phyloP scores from a whole-genome alignment of 2,888 invertebrate genomes.

The Temnothorax rugatulus region DNA sequence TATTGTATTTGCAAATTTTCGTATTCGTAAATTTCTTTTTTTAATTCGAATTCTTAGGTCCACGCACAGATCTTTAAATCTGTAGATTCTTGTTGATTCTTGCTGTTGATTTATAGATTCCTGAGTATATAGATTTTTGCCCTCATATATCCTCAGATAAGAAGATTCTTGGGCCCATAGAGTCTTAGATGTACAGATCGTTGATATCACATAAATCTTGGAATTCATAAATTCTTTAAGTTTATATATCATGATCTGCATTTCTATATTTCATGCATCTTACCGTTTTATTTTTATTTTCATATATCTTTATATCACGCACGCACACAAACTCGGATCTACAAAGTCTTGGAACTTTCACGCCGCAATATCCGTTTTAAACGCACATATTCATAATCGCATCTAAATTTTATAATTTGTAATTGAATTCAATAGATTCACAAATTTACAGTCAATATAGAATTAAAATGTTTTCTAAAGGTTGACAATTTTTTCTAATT shows the following conservation, averaged over 20 bases:
- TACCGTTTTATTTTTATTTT: slow-evolving; percentile 1
- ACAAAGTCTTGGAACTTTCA: slow-evolving; percentile 5
- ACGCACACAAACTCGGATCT: slow-evolving; percentile 34
- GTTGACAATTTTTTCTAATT: neutral
- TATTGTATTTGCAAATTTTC: slow-evolving; percentile 33
- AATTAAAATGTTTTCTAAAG: slow-evolving; percentile 2
- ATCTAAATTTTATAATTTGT: neutral
- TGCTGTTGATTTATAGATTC: slow-evolving; percentile 52
- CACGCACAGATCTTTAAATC: slow-evolving; percentile 38
- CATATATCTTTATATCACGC: slow-evolving; percentile 14
- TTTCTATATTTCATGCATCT: slow-evolving; percentile 50
- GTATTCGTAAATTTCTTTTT: slow-evolving; percentile 27
- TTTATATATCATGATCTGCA: slow-evolving; percentile 39
- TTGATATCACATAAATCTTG: slow-evolving; percentile 49
- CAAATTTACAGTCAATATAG: neutral
- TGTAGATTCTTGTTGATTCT: slow-evolving; percentile 36
- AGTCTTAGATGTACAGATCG: slow-evolving; percentile 50
- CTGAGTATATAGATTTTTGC: slow-evolving; percentile 45
- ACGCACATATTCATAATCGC: neutral
- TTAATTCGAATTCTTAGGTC: slow-evolving; percentile 37
- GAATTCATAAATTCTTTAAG: slow-evolving; percentile 38
- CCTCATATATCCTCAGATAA: slow-evolving; percentile 46
- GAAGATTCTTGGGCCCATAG: slow-evolving; percentile 43
- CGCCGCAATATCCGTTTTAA: neutral
- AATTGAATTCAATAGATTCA: neutral